A percentile compares a stretch with the other conserved stretches of the same genome.
Conservation (phyloP, 2,888 invertebrate species). For the Polydrusus pterygomalis region DNA sequence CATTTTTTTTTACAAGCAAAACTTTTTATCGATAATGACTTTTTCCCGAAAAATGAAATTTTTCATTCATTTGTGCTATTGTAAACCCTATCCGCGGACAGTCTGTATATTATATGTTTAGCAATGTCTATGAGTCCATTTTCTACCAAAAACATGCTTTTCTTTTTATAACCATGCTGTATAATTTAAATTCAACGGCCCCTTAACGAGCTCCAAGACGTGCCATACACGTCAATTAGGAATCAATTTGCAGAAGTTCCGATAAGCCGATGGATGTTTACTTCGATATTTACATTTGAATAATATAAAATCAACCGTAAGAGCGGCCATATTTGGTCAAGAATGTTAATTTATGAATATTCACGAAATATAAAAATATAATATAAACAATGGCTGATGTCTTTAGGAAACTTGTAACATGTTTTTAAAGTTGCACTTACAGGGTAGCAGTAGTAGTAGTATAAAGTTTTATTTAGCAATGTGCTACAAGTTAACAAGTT, state of each 20-base stretch:
- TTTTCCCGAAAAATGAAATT: too few relatives aligned
- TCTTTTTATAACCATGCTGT: constrained; percentile 19
- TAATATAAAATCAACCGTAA: constrained; percentile 28
- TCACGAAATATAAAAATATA: background rate
- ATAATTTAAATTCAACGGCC: constrained; percentile 46
- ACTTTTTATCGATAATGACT: too few relatives aligned
- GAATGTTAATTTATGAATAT: constrained; percentile 28
- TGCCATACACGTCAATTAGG: constrained; percentile 49
- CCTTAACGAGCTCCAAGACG: constrained; percentile 43
- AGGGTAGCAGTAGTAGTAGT: too few relatives aligned
- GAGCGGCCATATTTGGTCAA: background rate
- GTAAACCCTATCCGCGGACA: too few relatives aligned
- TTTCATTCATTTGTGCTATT: too few relatives aligned
- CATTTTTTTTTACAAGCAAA: too few relatives aligned
- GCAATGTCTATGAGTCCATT: too few relatives aligned
- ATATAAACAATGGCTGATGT: background rate
- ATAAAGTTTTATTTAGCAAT: too few relatives aligned
- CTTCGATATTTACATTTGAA: constrained; percentile 36
- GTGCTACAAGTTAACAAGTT: too few relatives aligned
- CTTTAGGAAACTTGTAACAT: too few relatives aligned
- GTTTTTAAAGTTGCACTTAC: too few relatives aligned
- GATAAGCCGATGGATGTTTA: constrained; percentile 32
- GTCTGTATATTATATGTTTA: too few relatives aligned
- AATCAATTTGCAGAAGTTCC: constrained; percentile 46
- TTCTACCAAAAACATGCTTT: background rate